These are phyloP conservation scores for Sialia sialis DNA, from an alignment of 2,113 vertebrate species.

Conservation along the genomic window DNA sequence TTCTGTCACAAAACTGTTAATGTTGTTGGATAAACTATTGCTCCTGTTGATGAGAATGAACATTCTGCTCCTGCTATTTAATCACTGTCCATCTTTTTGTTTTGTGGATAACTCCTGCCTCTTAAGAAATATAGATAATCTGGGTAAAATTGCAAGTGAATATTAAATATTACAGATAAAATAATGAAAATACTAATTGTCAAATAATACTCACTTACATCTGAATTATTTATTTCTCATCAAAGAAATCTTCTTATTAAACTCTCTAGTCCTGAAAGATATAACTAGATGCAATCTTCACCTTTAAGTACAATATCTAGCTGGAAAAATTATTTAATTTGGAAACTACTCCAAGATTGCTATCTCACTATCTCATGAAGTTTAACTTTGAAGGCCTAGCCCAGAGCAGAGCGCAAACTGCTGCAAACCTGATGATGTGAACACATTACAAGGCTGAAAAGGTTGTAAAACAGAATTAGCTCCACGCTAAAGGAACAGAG, in stretches of 20 bases:
- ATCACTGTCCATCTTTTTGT: not conserved
- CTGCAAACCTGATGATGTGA: not conserved
- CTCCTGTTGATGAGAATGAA: not conserved
- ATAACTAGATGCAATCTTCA: not conserved
- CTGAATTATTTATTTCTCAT: not conserved
- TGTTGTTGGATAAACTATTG: not conserved
- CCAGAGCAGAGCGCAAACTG: fast-evolving
- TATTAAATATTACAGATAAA: not conserved
- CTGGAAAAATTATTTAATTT: not conserved
- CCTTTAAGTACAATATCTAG: not conserved
- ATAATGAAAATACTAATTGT: not conserved
- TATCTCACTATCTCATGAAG: not conserved
- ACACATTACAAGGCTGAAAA: not conserved
- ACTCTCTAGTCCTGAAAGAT: not conserved
- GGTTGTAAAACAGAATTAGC: not conserved
- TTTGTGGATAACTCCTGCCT: not conserved
- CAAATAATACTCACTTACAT: not conserved
- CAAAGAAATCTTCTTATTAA: not conserved
- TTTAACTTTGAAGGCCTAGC: not conserved
- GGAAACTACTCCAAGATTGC: not conserved
- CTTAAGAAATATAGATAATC: not conserved
- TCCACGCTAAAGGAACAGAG: not conserved
- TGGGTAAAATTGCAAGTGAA: not conserved
- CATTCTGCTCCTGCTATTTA: not conserved
- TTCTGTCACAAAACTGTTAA: not conserved